phyloP scores from a whole-genome alignment of 2,888 invertebrate genomes.

The Dromius quadrimaculatus region DNA sequence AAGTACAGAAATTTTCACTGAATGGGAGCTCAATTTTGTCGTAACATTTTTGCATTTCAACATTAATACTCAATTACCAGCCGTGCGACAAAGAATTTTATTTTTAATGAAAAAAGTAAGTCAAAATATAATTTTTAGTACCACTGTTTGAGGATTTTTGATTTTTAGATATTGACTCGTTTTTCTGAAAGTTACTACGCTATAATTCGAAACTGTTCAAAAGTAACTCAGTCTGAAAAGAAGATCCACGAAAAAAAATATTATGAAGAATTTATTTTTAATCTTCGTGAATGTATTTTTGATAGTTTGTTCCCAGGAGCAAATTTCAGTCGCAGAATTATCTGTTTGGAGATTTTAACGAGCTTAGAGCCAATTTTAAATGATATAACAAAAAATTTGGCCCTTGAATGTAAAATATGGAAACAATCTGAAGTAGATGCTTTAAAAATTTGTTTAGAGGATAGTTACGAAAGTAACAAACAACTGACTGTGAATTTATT shows the following conservation, averaged over 20 bases:
- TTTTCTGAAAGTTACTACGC: conserved; percentile 65
- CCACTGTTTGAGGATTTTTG: too few relatives aligned
- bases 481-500: conserved; percentile 73
- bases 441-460: conserved; percentile 72
- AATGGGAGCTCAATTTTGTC: conserved; percentile 75
- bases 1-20: conserved; percentile 75
- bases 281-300: conserved; percentile 69
- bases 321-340: conserved; percentile 73
- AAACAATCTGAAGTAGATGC: conserved; percentile 65
- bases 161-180: conserved; percentile 64
- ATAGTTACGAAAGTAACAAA: conserved; percentile 85
- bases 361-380: conserved; percentile 62
- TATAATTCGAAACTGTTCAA: conserved; percentile 19
- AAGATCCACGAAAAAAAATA: conserved; percentile 57
- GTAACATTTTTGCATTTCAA: conserved; percentile 76
- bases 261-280: conserved; percentile 68
- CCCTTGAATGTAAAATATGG: conserved; percentile 59
- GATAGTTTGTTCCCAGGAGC: conserved; percentile 72
- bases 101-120: conserved; percentile 78
- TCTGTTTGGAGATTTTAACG: conserved; percentile 71
- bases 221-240: not conserved
- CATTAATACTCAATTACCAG: conserved; percentile 76
- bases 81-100: conserved; percentile 77
- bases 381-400: conserved; percentile 54
- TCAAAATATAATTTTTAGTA: too few relatives aligned